Conservation (phyloP, 2,797 vertebrate genomes). For the Geotria australis region DNA sequence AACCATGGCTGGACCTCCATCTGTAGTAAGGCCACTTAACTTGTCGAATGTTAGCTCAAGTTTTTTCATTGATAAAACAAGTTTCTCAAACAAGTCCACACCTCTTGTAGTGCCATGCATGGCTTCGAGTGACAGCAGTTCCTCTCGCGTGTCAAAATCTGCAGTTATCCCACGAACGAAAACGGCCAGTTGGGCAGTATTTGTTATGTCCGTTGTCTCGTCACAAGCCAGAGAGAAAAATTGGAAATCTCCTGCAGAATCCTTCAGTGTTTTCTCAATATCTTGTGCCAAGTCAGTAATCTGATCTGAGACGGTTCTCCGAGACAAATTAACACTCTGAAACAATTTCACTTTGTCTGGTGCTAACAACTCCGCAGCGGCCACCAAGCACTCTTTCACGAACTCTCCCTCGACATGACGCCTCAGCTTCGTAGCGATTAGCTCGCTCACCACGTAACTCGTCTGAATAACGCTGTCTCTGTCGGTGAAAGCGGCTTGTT, state of each 20-base stretch:
- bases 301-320: background rate
- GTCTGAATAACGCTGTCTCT: background rate
- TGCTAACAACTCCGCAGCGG: background rate
- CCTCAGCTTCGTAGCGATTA: background rate
- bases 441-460: background rate
- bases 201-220: conserved; percentile 3
- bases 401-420: background rate
- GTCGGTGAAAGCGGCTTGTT: conserved; percentile 2
- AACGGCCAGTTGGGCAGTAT: background rate
- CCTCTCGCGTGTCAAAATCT: background rate
- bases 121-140: conserved; percentile 4
- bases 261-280: conserved; percentile 2
- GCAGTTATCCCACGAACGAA: background rate
- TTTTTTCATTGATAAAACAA: background rate
- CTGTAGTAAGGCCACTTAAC: background rate
- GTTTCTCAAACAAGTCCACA: background rate
- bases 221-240: conserved; percentile 4
- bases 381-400: background rate
- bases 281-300: conserved; percentile 6
- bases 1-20: background rate
- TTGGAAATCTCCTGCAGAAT: conserved; percentile 1
- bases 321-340: background rate
- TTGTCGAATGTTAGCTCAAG: background rate
- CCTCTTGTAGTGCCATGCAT: conserved; percentile 4
- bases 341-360: background rate